Base-by-base conservation (phyloP, 2,797 vertebrate species). In the Dipus sagitta region DNA sequence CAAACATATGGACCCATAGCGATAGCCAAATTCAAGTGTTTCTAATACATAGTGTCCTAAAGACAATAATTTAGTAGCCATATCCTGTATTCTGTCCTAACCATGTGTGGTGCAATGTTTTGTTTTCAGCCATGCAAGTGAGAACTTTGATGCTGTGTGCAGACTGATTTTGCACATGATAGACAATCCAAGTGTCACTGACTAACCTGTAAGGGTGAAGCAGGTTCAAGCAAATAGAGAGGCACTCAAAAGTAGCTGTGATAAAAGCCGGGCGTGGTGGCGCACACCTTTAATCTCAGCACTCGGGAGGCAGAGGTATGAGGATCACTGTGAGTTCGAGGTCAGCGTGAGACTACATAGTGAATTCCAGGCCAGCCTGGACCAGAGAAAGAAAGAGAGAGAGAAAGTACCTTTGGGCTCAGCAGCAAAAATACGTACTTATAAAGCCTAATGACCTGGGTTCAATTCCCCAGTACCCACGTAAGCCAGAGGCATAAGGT, bases 11-110 rank as follows among this genome's bases (percentile, higher is more conserved):
- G 30, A 0, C 52, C 12, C 68, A 9, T 34, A 32, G 38, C 30
- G 52, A 64, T 11, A 42, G 15, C n/a, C 21, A 9, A 58, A 42
- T 54, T 76, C 34, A 24, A 72, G 84, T 81, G 54, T 86, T 79
- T 86, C 71, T 86, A 90, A 83, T 78, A 81, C 18, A 13, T 34
- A 54, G 3, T 26, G 60, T 78, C 10, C 77, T 72, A 3, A 52
- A 70, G 54, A 80, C 92, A 89, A 23, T 80, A 75, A 93, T 77
- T 83, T 64, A 67, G 34, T 65, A 74, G 65, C 62, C 23, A 20
- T 71, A 93, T 54, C n/a, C 38, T 38, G 42, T 2, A 20, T 90
- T 93, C 83, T 82, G 4, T 34, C 6, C 30, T 28, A 10, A 58
- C 17, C 7, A 0, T n/a, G 24, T 75, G 26, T 62, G 78, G 2